phyloP scores from a whole-genome alignment of 2,797 vertebrate species.

The Coregonus sp. region DNA sequence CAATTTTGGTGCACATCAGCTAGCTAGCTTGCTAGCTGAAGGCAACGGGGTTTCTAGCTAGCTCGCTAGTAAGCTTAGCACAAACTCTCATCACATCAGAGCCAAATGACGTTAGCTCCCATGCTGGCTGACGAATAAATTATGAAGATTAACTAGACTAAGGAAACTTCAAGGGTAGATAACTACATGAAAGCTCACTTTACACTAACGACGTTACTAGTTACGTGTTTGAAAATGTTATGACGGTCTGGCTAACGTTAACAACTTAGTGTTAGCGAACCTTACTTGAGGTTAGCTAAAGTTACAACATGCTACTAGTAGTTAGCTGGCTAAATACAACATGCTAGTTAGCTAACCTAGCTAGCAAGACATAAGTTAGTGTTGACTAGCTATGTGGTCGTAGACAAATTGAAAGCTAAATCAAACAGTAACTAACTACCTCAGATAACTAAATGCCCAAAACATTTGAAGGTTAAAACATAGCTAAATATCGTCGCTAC shows the following conservation, averaged over 20 bases:
- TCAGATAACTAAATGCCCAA: not conserved
- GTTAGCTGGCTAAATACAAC: not conserved
- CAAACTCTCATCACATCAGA: too few species aligned
- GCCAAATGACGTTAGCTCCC: too few species aligned
- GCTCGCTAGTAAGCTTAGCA: not conserved
- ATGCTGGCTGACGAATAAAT: too few species aligned
- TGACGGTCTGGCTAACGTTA: not conserved
- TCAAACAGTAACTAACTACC: not conserved
- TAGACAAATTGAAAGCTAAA: not conserved
- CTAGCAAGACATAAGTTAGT: not conserved
- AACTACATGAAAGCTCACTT: too few species aligned
- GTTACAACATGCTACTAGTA: not conserved
- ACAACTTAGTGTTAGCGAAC: not conserved
- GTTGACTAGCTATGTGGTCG: not conserved
- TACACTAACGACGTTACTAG: not conserved
- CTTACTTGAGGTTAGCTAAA: not conserved
- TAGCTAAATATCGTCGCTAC: slow-evolving; percentile 44
- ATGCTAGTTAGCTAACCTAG: not conserved
- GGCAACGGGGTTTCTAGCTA: too few species aligned
- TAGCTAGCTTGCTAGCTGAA: not conserved
- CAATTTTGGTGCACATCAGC: not conserved
- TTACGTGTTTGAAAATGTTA: not conserved
- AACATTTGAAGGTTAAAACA: not conserved
- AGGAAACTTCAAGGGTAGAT: too few species aligned
- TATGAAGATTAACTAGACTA: too few species aligned